Evolutionary conservation across 2,797 vertebrate species (phyloP), one percentile per base, ranked within the genome.

Genomic region (Xerus rutilus): DNA sequence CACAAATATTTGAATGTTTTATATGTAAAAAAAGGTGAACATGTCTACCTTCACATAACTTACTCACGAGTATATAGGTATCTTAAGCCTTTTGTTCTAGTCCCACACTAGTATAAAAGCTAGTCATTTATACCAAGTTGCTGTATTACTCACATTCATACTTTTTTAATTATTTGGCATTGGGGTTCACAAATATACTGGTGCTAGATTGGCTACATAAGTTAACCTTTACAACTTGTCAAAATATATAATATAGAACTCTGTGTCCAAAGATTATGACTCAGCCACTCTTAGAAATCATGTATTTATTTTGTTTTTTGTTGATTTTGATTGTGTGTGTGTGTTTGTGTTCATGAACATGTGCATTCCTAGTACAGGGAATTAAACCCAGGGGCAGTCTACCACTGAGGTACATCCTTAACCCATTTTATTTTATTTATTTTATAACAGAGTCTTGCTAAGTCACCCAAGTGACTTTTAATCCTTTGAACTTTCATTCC

Each of bases 81-180:
- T 83, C 76, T 74, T 87, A 79, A 95, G n/a, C 47, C 45, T 64
- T 82, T 14, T 83, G 18, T 52, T 88, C 13, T 83, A 86, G 9
- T 69, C 85, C 25, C 7, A 43, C 3, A 32, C 32, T 67, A 49
- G 3, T 39, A 85, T 73, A 77, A 93, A 73, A 86, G 5, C 20
- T 84, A 18, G 12, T 85, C 35, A 39, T 87, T 83, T 93, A 79
- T 25, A 17, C 4, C n/a, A 20, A 94, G 21, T n/a, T 82, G 8
- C 43, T 72, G 3, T 94, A 25, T 81, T 78, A 62, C 12, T 91
- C 39, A 25, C 15, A 25, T 52, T 92, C 81, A 86, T 94, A 54
- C 77, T 84, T 88, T 88, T 93, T 84, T 57, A 93, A 62, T 76
- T 54, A 20, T 94, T 92, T 76, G 65, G 7, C 52, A 30, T 43